A percentile compares a stretch with the other conserved stretches of the same genome.
Evolutionary conservation across 2,797 vertebrate genomes (phyloP).

Genomic region (Paratrypauchen microcephalus): DNA sequence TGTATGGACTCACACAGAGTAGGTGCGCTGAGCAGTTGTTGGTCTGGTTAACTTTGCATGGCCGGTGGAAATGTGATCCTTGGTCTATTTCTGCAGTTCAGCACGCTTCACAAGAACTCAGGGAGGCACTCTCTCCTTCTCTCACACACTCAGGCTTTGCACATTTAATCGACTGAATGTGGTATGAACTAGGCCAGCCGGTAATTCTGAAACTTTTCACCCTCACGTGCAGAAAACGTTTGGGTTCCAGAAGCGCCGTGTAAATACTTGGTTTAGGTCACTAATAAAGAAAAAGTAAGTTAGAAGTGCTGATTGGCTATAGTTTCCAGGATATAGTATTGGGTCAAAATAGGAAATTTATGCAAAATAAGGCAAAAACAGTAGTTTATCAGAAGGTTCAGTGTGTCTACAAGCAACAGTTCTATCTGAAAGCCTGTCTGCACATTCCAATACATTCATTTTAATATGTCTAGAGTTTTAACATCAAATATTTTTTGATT

Average conservation of each 20-base stretch:
- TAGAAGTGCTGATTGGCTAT: too few relatives aligned
- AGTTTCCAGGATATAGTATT: too few relatives aligned
- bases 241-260: neutral
- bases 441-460: too few relatives aligned
- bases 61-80: constrained; percentile 61
- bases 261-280: too few relatives aligned
- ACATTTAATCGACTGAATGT: constrained; percentile 20
- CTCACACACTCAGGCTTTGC: constrained; percentile 14
- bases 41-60: constrained; percentile 44
- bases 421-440: too few relatives aligned
- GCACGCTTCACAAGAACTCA: constrained; percentile 37
- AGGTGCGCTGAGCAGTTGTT: constrained; percentile 60
- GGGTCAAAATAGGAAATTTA: too few relatives aligned
- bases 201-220: constrained; percentile 1
- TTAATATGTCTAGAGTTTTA: too few relatives aligned
- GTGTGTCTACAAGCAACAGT: too few relatives aligned
- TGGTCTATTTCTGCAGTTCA: constrained; percentile 68
- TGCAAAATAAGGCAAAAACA: too few relatives aligned
- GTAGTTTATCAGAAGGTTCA: too few relatives aligned
- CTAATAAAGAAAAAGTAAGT: too few relatives aligned
- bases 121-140: constrained; percentile 27
- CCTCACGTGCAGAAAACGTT: neutral
- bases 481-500: too few relatives aligned
- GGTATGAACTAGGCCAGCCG: constrained; percentile 11
- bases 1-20: constrained; percentile 13